A percentile compares a stretch with the other conserved stretches of the same genome.
phyloP scores from a whole-genome alignment of 1,140 invertebrate genomes.

The Diorhabda sublineata region DNA sequence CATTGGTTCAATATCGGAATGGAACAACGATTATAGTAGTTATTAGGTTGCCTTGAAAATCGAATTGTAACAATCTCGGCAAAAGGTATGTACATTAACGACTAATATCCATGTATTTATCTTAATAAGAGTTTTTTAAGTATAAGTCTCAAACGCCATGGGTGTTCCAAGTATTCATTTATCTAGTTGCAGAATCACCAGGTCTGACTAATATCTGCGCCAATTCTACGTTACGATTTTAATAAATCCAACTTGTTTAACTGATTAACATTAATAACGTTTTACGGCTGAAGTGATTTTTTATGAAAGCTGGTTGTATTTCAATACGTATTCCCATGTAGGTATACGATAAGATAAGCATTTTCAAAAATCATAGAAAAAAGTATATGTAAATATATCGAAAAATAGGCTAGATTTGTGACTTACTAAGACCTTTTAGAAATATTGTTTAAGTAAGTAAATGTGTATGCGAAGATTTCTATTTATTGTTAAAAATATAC shows the following conservation, averaged over 20 bases:
- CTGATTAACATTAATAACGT: not conserved
- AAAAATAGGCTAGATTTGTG: too few species aligned
- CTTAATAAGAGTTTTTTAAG: conserved; percentile 15
- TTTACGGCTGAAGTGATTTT: not conserved
- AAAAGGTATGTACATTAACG: conserved; percentile 16
- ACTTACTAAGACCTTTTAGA: too few species aligned
- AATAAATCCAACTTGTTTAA: not conserved
- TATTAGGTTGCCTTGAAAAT: conserved; percentile 15
- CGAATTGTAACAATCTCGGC: conserved; percentile 17
- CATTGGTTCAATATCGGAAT: not conserved
- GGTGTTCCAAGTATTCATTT: conserved; percentile 15
- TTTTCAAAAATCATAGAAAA: too few species aligned
- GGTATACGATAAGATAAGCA: too few species aligned
- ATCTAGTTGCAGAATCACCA: conserved; percentile 9
- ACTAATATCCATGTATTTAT: conserved; percentile 17
- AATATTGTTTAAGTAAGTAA: too few species aligned
- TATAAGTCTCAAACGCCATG: conserved; percentile 13
- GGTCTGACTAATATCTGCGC: not conserved
- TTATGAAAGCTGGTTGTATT: too few species aligned
- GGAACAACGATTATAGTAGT: not conserved
- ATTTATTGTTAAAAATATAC: too few species aligned
- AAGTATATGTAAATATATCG: too few species aligned
- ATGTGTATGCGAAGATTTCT: too few species aligned
- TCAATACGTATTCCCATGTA: too few species aligned
- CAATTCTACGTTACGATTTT: not conserved